A percentile compares a stretch with the other conserved stretches of the same genome.
phyloP scores from a whole-genome alignment of 1,140 invertebrate species.

The Drosophila melanica region DNA sequence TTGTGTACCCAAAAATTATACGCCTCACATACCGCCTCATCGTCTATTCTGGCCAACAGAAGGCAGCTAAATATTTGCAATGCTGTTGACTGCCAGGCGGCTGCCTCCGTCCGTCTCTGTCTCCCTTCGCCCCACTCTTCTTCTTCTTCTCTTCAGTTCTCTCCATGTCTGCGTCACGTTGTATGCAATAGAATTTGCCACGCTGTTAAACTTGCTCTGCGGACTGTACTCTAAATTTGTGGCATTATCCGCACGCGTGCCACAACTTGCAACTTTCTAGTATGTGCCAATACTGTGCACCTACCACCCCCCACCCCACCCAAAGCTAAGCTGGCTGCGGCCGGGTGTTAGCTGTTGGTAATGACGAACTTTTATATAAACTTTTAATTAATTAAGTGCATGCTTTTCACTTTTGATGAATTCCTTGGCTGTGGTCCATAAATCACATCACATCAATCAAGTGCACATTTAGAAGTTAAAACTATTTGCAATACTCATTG shows the following conservation, averaged over 20 bases:
- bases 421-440: constrained; percentile 3
- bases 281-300: constrained; percentile 10
- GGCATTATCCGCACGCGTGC: constrained; percentile 37
- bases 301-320: background rate
- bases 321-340: background rate
- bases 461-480: background rate
- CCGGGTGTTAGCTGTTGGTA: background rate
- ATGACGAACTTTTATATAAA: constrained; percentile 45
- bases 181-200: constrained; percentile 48
- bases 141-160: background rate
- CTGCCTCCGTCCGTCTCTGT: constrained; percentile 4
- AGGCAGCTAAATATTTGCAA: constrained; percentile 69
- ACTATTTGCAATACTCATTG: constrained; percentile 15
- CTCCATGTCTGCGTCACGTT: constrained; percentile 31
- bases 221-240: constrained; percentile 23
- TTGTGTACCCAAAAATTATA: constrained; percentile 78
- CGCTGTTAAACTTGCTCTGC: constrained; percentile 48
- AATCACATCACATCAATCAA: constrained; percentile 42
- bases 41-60: constrained; percentile 20
- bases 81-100: constrained; percentile 58
- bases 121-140: background rate
- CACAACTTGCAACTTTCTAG: constrained; percentile 30
- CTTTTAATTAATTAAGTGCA: constrained; percentile 73
- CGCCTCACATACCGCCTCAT: constrained; percentile 49
- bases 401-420: background rate